These are phyloP conservation scores for Parauchenoglanis ngamensis DNA, from an alignment of 2,797 vertebrate species.

Conservation along the genomic window DNA sequence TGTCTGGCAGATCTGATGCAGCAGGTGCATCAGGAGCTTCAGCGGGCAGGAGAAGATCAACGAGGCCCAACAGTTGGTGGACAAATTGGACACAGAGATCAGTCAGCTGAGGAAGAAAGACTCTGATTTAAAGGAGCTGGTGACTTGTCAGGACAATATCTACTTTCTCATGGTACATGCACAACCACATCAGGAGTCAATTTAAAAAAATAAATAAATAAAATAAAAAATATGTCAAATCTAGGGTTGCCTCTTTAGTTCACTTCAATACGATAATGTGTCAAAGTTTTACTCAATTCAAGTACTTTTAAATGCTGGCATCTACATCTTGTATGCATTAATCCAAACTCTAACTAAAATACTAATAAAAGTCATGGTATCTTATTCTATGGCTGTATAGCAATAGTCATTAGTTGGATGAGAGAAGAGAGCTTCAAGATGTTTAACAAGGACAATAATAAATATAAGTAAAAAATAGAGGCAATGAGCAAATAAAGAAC, in stretches of 20 bases:
- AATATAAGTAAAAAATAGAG: not conserved
- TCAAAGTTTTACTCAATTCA: not conserved
- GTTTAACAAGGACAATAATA: not conserved
- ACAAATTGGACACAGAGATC: constrained; percentile 70
- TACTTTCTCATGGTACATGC: constrained; percentile 72
- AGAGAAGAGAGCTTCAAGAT: not conserved
- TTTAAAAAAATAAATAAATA: not conserved
- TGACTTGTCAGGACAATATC: constrained; percentile 74
- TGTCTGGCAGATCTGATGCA: constrained; percentile 74
- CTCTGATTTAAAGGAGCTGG: constrained; percentile 70
- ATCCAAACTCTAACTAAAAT: not conserved
- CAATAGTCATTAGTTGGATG: not conserved
- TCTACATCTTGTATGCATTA: not conserved
- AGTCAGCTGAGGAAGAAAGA: constrained; percentile 70
- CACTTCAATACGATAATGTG: not conserved
- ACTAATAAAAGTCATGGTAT: not conserved
- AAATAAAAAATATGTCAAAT: not conserved
- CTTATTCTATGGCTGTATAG: not conserved
- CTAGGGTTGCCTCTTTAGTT: not conserved
- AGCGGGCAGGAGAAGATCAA: constrained; percentile 69
- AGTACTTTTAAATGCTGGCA: not conserved
- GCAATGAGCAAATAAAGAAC: not conserved
- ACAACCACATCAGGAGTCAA: not conserved
- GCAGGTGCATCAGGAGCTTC: constrained; percentile 71
- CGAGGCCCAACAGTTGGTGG: constrained; percentile 70